phyloP scores from a whole-genome alignment of 2,113 vertebrate genomes.

The Neotragus moschatus region DNA sequence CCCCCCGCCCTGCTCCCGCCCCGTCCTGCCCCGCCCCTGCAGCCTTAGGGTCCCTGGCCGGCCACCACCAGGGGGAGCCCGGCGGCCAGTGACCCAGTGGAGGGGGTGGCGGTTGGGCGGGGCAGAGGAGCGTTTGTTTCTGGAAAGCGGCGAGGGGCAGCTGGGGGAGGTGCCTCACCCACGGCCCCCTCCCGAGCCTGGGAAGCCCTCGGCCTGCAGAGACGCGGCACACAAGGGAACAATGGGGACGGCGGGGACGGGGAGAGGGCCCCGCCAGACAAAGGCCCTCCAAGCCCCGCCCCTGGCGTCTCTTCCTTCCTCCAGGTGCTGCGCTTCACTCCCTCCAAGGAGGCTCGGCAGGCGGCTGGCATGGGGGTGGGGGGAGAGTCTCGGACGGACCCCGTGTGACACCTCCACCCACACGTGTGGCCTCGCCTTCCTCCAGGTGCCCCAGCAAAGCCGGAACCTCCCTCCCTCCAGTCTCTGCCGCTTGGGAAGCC shows the following conservation, averaged over 20 bases:
- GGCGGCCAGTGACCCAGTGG: not conserved
- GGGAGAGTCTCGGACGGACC: not conserved
- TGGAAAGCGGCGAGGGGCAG: not conserved
- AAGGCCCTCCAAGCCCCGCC: constrained; percentile 38
- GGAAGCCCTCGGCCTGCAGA: constrained; percentile 1
- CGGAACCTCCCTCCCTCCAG: not conserved
- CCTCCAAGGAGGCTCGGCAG: not conserved
- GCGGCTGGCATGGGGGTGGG: not conserved
- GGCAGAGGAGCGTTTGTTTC: not conserved
- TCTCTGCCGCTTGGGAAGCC: not conserved
- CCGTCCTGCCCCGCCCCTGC: no score
- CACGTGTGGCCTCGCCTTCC: not conserved
- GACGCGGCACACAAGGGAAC: not conserved
- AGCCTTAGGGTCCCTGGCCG: not conserved
- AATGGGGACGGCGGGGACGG: constrained; percentile 33
- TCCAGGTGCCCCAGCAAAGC: not conserved
- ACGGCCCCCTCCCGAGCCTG: not conserved
- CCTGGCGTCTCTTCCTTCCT: constrained; percentile 63
- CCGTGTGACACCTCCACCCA: not conserved
- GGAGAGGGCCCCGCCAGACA: constrained; percentile 17
- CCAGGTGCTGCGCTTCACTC: constrained; percentile 34
- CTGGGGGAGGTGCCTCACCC: constrained; percentile 13
- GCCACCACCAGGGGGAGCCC: constrained; percentile 58
- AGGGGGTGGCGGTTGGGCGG: constrained; percentile 37
- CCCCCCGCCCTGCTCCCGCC: not conserved